phyloP scores from a whole-genome alignment of 1,140 invertebrate species.

The Nomia melanderi region DNA sequence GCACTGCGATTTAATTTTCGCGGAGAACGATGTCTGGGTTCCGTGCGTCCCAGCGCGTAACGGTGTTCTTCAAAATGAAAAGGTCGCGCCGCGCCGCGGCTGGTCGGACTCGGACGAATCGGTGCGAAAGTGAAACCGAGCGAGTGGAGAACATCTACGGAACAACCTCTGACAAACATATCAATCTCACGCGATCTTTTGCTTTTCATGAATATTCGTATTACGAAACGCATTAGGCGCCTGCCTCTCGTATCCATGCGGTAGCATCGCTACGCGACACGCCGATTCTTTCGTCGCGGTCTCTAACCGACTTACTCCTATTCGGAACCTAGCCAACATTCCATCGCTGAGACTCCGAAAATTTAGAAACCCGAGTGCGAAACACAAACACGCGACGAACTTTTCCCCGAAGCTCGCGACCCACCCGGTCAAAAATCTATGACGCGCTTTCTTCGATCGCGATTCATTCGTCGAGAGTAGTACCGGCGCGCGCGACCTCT shows the following conservation, averaged over 20 bases:
- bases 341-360: too few relatives aligned
- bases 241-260: not conserved
- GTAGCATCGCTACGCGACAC: not conserved
- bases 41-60: too few relatives aligned
- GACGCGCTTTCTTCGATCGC: not conserved
- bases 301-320: not conserved
- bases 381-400: not conserved
- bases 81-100: too few relatives aligned
- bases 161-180: not conserved
- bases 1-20: too few relatives aligned
- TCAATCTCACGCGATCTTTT: not conserved
- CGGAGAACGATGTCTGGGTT: too few relatives aligned
- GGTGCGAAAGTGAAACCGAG: too few relatives aligned
- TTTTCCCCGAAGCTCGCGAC: not conserved
- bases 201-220: slow-evolving; percentile 9
- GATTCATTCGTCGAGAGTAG: too few relatives aligned
- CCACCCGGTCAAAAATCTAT: not conserved
- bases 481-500: too few relatives aligned
- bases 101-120: too few relatives aligned
- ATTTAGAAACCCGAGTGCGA: too few relatives aligned
- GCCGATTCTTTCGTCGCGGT: not conserved
- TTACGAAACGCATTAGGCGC: not conserved
- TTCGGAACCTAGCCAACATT: not conserved
- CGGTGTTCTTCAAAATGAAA: too few relatives aligned
- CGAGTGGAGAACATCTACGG: not conserved